These are phyloP conservation scores for Drosophila tsacasi DNA, from an alignment of 1,140 invertebrate genomes.

Conservation along the genomic window DNA sequence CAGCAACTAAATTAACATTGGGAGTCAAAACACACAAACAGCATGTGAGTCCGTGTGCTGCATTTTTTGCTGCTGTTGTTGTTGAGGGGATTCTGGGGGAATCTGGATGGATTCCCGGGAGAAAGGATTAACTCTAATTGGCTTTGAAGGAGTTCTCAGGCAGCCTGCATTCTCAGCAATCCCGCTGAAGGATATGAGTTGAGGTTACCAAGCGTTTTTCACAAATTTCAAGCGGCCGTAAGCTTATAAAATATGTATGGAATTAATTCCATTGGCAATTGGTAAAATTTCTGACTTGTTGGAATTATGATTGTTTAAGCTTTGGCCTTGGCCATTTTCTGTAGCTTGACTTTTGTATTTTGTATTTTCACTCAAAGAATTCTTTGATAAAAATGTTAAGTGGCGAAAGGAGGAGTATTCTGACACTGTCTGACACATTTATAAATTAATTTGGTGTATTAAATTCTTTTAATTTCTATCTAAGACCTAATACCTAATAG, in stretches of 20 bases:
- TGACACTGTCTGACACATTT: too few species aligned
- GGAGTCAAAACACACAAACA: slow-evolving; percentile 5
- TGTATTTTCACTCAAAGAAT: background rate
- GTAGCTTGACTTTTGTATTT: background rate
- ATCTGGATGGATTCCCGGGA: background rate
- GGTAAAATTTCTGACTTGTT: background rate
- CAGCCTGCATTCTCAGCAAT: background rate
- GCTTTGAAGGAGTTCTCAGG: background rate
- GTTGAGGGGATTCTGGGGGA: too few species aligned
- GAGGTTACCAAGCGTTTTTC: background rate
- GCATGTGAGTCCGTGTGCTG: background rate
- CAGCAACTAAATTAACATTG: slow-evolving; percentile 51
- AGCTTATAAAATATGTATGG: background rate
- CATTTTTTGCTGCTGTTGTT: background rate
- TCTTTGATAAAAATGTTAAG: background rate
- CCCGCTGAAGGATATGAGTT: background rate
- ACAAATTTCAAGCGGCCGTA: background rate
- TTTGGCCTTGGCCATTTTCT: background rate
- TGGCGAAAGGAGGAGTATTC: background rate
- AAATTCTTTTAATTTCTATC: too few species aligned
- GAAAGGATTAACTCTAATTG: background rate
- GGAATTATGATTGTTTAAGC: background rate
- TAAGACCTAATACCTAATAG: too few species aligned
- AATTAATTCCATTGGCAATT: background rate
- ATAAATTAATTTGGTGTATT: too few species aligned